Base-by-base conservation (phyloP, 1,140 invertebrate species). In the Drosophila seguyi region DNA sequence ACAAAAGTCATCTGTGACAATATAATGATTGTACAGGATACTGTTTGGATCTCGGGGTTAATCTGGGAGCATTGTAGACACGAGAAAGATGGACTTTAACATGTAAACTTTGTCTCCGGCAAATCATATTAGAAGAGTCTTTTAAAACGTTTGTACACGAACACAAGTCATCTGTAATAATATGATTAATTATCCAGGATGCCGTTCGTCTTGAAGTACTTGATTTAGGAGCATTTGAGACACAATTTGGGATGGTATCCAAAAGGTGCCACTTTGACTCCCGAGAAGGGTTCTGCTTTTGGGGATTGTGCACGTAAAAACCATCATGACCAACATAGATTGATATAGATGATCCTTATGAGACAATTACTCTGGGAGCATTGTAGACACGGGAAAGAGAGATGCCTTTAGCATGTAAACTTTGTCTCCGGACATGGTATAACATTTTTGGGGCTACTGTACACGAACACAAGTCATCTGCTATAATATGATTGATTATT, bases 141-240 rank as follows among this genome's bases (percentile, higher is more conserved):
- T 27, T 27, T 27, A 0, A 27, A 27, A 27, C 27, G 3, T 27
- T 4, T 27, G 34, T 79, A 71, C 29, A 42, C 71, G 22, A 79
- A 79, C 76, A 72, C 56, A 79, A 79, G 77, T 80, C 77, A 74
- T 80, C 77, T 80, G 75, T 22, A 63, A 48, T 74, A 79, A 79
- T 67, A 80, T 75, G 6, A 57, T 8, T 0, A 2, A 75, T 75
- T 56, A 75, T 36, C 52, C 78, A 79, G 76, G 76, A 80, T 80
- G 78, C 78, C 78, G 78, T 75, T 80, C 55, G 58, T 53, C 45
- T 62, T 0, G 29, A 0, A 2, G 34, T 74, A 13, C 6, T 45
- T 44, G 4, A 59, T 38, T 48, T 48, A n/a, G 77, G 77, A 80
- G 77, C 6, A 62, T 78, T 79, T 66, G 77, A 79, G 75, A 79